Base-by-base conservation (phyloP, 2,888 invertebrate genomes). In the Yponomeuta evonymella region DNA sequence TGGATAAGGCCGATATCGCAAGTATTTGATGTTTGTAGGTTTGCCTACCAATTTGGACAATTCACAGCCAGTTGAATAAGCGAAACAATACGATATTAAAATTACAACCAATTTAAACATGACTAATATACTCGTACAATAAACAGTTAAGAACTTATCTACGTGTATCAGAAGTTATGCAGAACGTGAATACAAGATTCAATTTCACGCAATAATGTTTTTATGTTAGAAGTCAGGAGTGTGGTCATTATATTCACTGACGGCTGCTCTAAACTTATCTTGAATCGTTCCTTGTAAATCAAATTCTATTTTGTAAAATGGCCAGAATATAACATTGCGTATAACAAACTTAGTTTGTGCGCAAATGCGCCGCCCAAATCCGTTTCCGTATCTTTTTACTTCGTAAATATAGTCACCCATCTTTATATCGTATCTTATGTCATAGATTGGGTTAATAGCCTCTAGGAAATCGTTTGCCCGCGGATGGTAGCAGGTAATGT, bases 181-280 rank as follows among this genome's bases (percentile, higher is more conserved):
- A 58, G 83, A 83, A 8, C 79, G 76, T 23, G 75, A 70, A 65
- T 80, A 73, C 76, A 58, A 15, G 12, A 58, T 75, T 77, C 29
- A 11, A 51, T 74, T 73, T 78, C 1, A 58, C 51, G 51, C 51
- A 58, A 58, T 58, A 15, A 15, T 15, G 1, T 58, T 58, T 58
- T 58, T 58, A 58, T 58, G 51, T 58, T 15, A 58, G 51, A 15
- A 15, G 12, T 58, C 51, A 15, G 12, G 81, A 78, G 51, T 58
- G 51, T 33, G 33, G 2, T 33, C 5, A 33, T 33, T 33, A 33
- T 33, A 33, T 33, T 33, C 33, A 33, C 33, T 33, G 5, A 33
- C 33, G 33, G 33, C 33, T 33, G 33, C 33, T 33, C 3, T 5
- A 5, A 33, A 33, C 12, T 58, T 58, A 15, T 43, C 43, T 43